Evolutionary conservation across 2,113 vertebrate genomes (phyloP), one percentile per base, ranked within the genome.

Genomic region (Chloroceryle aenea): DNA sequence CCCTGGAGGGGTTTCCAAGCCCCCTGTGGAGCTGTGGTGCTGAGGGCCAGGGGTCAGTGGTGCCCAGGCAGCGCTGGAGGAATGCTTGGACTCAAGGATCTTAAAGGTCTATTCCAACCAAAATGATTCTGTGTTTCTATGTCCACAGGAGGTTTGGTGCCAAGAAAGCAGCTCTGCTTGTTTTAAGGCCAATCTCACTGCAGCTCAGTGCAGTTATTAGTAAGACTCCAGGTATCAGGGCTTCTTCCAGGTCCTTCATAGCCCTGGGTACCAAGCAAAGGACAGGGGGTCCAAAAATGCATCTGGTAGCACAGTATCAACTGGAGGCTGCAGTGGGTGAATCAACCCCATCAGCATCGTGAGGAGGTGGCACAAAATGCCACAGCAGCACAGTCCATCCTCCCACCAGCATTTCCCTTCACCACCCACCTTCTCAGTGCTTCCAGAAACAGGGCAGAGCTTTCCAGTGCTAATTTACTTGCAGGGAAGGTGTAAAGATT

Each of bases 221-320:
- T 26, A 56, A 74, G 13, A 27, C 14, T 64, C 53, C 1, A 1
- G 40, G 18, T n/a, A 11, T 29, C 67, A 84, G 53, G n/a, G 43
- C 22, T n/a, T 29, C 55, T 79, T 36, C 61, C 72, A 75, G 52
- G 29, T 56, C 45, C 68, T 50, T 14, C 27, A 8, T 1, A 14
- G 59, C n/a, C 29, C 23, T 29, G 82, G 22, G 32, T 3, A 22
- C 38, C 6, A 6, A 64, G 82, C 63, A 48, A 84, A 69, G 27
- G 58, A 6, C 26, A 85, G 63, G 87, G 53, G 29, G 32, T 69
- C 61, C 55, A 40, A 21, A 61, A 64, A 59, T 0, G 1, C 1
- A 2, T 18, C 43, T n/a, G 81, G 21, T 34, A 88, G 40, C 47
- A 32, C 2, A 0, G 17, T 5, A 50, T 7, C 36, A 25, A 0